Evolutionary conservation across 2,113 vertebrate genomes (phyloP).

Genomic region (Tetrax tetrax): DNA sequence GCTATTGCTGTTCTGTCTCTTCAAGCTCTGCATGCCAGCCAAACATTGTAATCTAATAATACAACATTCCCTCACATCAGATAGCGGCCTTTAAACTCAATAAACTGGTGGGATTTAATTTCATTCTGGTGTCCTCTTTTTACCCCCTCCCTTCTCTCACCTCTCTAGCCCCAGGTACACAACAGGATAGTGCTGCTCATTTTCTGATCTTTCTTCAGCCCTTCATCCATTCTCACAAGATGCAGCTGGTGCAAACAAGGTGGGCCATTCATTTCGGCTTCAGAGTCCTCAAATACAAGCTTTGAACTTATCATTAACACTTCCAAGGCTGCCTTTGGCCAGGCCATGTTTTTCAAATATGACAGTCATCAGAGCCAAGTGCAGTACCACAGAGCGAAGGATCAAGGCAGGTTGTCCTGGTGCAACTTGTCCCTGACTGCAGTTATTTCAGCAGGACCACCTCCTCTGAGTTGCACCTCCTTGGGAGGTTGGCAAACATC

Average conservation of each 20-base stretch:
- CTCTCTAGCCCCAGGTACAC: background rate
- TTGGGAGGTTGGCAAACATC: background rate
- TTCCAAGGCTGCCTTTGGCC: background rate
- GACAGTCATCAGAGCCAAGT: background rate
- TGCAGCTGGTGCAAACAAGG: background rate
- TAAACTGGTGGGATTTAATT: background rate
- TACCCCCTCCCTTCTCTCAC: background rate
- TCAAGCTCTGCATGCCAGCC: background rate
- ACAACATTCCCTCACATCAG: background rate
- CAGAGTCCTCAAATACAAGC: background rate
- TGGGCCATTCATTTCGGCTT: background rate
- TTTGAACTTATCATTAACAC: background rate
- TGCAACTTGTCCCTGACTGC: background rate
- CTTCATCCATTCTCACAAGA: background rate
- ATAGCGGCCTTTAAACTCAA: background rate
- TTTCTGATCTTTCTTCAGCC: background rate
- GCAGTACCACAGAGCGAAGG: background rate
- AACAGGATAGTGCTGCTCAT: background rate
- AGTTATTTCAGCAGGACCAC: background rate
- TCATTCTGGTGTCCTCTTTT: background rate
- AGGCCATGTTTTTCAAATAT: background rate
- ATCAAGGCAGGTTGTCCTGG: background rate
- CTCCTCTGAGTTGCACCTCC: fast-evolving
- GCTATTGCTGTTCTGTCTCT: background rate
- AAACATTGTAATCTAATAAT: background rate